Evolutionary conservation across 2,888 invertebrate genomes (phyloP).

Genomic region (Agrilus cyanescens): DNA sequence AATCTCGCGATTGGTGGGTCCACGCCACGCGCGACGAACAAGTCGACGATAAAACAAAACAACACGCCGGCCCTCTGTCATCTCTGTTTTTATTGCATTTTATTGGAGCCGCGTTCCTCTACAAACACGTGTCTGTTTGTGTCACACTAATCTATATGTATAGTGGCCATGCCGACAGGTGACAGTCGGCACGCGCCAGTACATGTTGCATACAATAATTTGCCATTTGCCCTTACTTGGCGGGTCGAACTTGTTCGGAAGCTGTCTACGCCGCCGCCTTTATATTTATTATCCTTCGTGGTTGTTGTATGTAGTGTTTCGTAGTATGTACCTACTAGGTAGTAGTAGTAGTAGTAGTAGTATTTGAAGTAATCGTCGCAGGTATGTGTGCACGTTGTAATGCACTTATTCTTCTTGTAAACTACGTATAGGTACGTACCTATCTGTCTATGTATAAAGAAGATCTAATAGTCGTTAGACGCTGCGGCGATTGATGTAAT

Average conservation of each 20-base stretch:
- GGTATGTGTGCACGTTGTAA: too few species aligned
- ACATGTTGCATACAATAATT: conserved; percentile 8
- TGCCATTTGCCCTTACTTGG: too few species aligned
- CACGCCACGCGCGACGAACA: conserved; percentile 19
- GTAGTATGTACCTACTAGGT: neutral
- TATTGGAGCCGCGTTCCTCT: conserved; percentile 4
- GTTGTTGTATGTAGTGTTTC: neutral
- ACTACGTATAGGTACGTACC: too few species aligned
- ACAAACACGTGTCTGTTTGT: conserved; percentile 14
- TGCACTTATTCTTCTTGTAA: too few species aligned
- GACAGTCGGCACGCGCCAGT: conserved; percentile 31
- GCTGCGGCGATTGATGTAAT: neutral
- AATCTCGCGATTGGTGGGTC: conserved; percentile 26
- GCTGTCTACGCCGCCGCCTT: neutral
- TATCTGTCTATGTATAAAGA: neutral
- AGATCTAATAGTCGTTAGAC: conserved; percentile 3
- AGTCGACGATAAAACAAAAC: too few species aligned
- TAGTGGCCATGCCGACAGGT: conserved; percentile 26
- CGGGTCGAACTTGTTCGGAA: too few species aligned
- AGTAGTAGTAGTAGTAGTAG: neutral
- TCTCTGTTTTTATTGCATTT: conserved; percentile 31
- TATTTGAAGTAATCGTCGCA: too few species aligned
- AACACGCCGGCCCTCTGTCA: conserved; percentile 24
- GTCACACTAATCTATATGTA: conserved; percentile 23
- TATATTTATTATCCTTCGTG: neutral